phyloP scores from a whole-genome alignment of 2,888 invertebrate genomes.

The Calliphora vomitoria region DNA sequence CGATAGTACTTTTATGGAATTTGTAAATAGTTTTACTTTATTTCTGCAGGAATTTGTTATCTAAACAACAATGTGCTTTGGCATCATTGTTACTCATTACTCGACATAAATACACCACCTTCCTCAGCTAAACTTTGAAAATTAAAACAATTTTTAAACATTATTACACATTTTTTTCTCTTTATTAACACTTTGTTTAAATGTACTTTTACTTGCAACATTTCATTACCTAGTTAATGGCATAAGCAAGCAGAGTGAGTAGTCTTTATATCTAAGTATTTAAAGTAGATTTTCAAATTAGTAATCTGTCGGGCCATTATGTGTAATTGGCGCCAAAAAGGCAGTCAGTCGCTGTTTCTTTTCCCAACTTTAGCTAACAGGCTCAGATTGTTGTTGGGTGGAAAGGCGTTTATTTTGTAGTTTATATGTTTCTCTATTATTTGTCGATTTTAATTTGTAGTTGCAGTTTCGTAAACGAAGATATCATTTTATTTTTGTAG shows the following conservation, averaged over 20 bases:
- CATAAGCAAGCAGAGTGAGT: background rate
- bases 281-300: background rate
- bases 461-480: conserved; percentile 4
- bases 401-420: conserved; percentile 1
- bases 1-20: conserved; percentile 2
- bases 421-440: background rate
- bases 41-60: conserved; percentile 18
- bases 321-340: conserved; percentile 37
- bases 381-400: background rate
- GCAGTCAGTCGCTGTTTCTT: background rate
- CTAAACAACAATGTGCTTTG: conserved; percentile 1
- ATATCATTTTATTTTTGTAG: background rate
- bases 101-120: background rate
- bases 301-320: conserved; percentile 14
- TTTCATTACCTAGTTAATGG: conserved; percentile 10
- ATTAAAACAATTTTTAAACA: background rate
- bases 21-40: background rate
- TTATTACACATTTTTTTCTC: background rate
- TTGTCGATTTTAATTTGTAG: conserved; percentile 12
- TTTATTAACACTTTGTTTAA: conserved; percentile 5
- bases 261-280: background rate
- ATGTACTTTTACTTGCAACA: conserved; percentile 6
- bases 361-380: background rate
- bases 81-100: background rate
- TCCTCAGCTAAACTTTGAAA: background rate